Evolutionary conservation across 2,113 vertebrate species (phyloP), one percentile per base, ranked within the genome.

Genomic region (Psittacula cyanocephala): DNA sequence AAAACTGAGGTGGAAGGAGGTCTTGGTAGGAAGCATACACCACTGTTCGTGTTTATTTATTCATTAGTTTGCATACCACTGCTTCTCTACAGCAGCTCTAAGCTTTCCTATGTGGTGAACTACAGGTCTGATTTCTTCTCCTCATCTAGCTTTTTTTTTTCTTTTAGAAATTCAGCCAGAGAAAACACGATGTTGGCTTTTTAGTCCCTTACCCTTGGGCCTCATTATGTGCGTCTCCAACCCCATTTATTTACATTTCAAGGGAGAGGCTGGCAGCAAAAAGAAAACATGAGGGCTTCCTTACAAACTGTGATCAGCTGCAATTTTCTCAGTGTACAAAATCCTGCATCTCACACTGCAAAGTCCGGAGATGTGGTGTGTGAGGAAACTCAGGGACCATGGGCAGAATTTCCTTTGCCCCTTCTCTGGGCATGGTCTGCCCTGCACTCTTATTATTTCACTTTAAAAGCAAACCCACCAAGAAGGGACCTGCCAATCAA

Each of bases 241-340:
- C 62, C 41, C 44, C 90, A 78, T 97, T 96, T 97, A 96, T 96
- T 97, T 97, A 96, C 89, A 97, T 97, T 97, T 97, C 97, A 97
- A 97, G 95, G 93, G 63, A 91, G 62, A 92, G 35, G 43, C 39
- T 95, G 80, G 84, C 75, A 96, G 62, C 68, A 47, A 95, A 96
- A 13, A 10, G 6, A 86, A 97, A 96, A 89, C 81, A 94, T 33
- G 59, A 89, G 92, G 83, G 53, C 44, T 95, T 91, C 77, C 91
- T 57, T 89, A 41, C 78, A 79, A 92, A 70, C 31, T 81, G 31
- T 55, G 52, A 93, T 75, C 57, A 81, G 87, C 17, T 68, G 82
- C 31, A 39, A 24, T 81, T 82, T 88, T 53, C n/a, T 79, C 47
- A 41, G 14, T n/a, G 33, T 27, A 55, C 49, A 92, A 79, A 94